phyloP scores from a whole-genome alignment of 1,140 invertebrate genomes.

The Chironomus striatipennis region DNA sequence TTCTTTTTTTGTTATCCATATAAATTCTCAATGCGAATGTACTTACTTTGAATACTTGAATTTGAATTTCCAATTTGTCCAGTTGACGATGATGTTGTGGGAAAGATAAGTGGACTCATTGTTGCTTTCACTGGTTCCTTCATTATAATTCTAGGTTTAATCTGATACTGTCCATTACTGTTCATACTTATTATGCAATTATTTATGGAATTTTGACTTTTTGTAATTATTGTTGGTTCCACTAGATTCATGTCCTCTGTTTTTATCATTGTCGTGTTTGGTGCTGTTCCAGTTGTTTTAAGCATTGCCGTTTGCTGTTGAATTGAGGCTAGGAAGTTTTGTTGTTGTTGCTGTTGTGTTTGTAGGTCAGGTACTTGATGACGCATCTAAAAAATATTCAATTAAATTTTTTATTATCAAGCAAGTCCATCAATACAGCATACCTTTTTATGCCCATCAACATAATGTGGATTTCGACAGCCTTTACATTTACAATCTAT shows the following conservation, averaged over 20 bases:
- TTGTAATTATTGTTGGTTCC: not conserved
- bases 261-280: not conserved
- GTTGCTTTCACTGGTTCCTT: not conserved
- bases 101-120: slow-evolving; percentile 11
- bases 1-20: not conserved
- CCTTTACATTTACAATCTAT: slow-evolving; percentile 82
- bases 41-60: slow-evolving; percentile 17
- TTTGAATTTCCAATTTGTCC: not conserved
- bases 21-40: not conserved
- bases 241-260: not conserved
- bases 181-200: slow-evolving; percentile 19
- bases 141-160: not conserved
- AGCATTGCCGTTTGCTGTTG: not conserved
- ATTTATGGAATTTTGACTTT: slow-evolving; percentile 20
- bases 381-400: slow-evolving; percentile 44
- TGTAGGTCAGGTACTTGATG: slow-evolving; percentile 53
- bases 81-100: not conserved
- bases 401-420: slow-evolving; percentile 4
- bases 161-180: slow-evolving; percentile 16
- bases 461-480: slow-evolving; percentile 78
- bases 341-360: slow-evolving; percentile 9
- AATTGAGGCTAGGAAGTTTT: slow-evolving; percentile 4
- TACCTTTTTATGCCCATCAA: slow-evolving; percentile 64
- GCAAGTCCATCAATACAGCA: not conserved
- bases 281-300: not conserved